Evolutionary conservation across 2,888 invertebrate species (phyloP).

Genomic region (Polyploca ridens): DNA sequence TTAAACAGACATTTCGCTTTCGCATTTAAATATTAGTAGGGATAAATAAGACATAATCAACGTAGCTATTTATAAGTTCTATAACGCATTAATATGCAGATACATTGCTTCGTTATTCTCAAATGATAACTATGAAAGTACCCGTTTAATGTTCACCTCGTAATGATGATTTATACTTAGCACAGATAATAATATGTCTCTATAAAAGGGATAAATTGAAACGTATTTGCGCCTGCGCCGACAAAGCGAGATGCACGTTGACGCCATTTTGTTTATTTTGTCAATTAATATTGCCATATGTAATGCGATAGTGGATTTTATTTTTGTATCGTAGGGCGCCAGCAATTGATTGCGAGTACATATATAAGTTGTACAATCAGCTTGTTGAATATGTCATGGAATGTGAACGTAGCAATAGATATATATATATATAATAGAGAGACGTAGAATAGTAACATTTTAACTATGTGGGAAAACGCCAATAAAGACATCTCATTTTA

Average conservation of each 20-base stretch:
- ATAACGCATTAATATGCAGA: not conserved
- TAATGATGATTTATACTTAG: constrained; percentile 47
- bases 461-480: not conserved
- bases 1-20: no score
- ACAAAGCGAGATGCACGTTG: constrained; percentile 40
- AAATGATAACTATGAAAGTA: constrained; percentile 29
- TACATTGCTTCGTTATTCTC: not conserved
- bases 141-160: constrained; percentile 17
- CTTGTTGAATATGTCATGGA: not conserved
- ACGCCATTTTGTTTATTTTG: constrained; percentile 50
- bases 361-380: not conserved
- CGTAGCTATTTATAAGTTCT: not conserved
- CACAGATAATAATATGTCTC: constrained; percentile 35
- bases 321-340: not conserved
- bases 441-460: no score
- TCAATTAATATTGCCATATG: constrained; percentile 36
- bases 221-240: constrained; percentile 44
- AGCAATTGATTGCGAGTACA: not conserved
- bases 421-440: no score
- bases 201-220: constrained; percentile 46
- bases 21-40: not conserved
- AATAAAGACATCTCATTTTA: not conserved
- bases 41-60: not conserved
- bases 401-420: not conserved
- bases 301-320: constrained; percentile 8